Conservation (phyloP, 1,140 invertebrate species). For the Melanaphis sacchari region DNA sequence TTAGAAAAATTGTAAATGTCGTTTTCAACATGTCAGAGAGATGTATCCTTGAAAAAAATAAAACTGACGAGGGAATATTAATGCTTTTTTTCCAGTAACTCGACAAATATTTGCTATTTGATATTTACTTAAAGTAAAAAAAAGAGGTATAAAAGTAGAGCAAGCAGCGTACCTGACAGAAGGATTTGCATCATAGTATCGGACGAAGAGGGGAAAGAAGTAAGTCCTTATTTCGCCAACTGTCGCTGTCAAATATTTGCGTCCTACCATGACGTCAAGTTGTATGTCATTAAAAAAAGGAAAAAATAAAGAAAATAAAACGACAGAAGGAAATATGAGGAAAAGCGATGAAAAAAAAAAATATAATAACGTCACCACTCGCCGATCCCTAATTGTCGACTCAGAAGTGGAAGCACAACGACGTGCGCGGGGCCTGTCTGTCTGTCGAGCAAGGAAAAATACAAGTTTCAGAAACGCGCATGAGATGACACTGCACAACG, state of each 20-base stretch:
- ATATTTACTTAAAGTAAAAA: conserved; percentile 24
- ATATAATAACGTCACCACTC: not conserved
- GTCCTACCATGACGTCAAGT: not conserved
- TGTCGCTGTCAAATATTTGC: conserved; percentile 25
- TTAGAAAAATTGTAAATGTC: not conserved
- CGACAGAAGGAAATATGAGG: not conserved
- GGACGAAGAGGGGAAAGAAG: not conserved
- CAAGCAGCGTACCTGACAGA: not conserved
- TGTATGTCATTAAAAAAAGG: not conserved
- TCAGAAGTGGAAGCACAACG: not conserved
- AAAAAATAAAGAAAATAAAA: conserved; percentile 11
- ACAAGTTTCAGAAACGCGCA: not conserved
- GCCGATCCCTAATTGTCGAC: not conserved
- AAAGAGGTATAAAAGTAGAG: not conserved
- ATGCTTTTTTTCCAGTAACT: conserved; percentile 29
- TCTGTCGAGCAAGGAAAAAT: not conserved
- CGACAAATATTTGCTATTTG: conserved; percentile 11
- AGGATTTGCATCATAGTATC: not conserved
- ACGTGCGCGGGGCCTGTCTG: not conserved
- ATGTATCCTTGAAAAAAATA: not conserved
- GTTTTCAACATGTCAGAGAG: not conserved
- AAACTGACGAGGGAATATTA: conserved; percentile 21
- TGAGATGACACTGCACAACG: not conserved
- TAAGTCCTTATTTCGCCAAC: conserved; percentile 22
- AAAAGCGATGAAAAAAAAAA: not conserved